phyloP scores from a whole-genome alignment of 2,797 vertebrate species.

The Labeo calbasu region DNA sequence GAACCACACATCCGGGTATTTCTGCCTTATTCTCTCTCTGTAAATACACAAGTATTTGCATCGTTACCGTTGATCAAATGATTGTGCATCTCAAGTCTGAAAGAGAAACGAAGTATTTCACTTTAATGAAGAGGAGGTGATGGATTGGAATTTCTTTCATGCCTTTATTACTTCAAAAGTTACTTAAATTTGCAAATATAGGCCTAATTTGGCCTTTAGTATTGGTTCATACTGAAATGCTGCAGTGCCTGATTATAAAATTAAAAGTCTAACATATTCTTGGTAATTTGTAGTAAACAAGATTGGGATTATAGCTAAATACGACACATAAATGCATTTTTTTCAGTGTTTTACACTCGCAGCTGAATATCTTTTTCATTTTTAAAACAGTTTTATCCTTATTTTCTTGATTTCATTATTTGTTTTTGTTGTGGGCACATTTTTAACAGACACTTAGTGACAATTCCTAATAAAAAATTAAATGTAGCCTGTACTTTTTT shows the following conservation, averaged over 20 bases:
- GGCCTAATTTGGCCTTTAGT: not conserved
- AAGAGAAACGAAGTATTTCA: not conserved
- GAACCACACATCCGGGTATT: constrained; percentile 63
- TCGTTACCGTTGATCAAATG: not conserved
- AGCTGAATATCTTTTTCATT: not conserved
- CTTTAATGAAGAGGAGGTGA: not conserved
- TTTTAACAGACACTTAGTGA: no score
- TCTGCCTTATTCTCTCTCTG: not conserved
- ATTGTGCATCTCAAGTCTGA: not conserved
- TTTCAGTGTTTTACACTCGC: not conserved
- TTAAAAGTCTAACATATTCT: not conserved
- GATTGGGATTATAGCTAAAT: not conserved
- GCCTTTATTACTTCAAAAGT: not conserved
- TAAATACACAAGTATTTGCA: not conserved
- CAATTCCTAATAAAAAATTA: no score
- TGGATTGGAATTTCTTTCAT: not conserved
- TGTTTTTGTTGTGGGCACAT: no score
- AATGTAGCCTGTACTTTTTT: no score
- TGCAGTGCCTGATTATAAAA: not conserved
- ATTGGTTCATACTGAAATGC: not conserved
- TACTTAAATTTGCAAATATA: not conserved
- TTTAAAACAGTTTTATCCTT: not conserved
- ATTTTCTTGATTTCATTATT: not conserved
- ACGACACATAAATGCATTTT: not conserved
- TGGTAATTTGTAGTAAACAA: not conserved